Evolutionary conservation across 1,140 invertebrate genomes (phyloP).

Genomic region (Pseudomyrmex dendroicus): DNA sequence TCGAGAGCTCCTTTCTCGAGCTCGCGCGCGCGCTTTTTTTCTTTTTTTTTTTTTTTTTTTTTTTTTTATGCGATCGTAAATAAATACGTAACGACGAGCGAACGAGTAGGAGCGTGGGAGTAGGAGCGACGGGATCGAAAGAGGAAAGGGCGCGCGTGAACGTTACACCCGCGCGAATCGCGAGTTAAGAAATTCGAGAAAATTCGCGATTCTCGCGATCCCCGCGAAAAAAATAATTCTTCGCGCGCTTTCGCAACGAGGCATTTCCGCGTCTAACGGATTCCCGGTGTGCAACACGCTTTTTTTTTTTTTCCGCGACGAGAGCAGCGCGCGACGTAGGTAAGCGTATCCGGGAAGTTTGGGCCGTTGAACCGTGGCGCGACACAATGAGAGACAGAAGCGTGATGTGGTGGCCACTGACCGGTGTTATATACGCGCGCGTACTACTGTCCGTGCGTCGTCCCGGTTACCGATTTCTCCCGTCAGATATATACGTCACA

Average conservation of each 20-base stretch:
- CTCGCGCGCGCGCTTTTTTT: not conserved
- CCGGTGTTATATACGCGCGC: slow-evolving; percentile 8
- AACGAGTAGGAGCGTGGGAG: not conserved
- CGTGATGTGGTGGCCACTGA: slow-evolving; percentile 63
- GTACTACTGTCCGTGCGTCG: not conserved
- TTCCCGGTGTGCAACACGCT: slow-evolving; percentile 6
- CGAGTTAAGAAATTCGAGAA: not conserved
- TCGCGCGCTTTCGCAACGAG: not conserved
- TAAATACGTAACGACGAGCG: slow-evolving; percentile 22
- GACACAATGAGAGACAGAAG: slow-evolving; percentile 64
- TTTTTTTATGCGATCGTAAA: slow-evolving; percentile 39
- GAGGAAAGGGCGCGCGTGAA: not conserved
- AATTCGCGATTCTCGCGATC: not conserved
- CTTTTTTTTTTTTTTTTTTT: not conserved
- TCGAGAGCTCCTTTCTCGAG: not conserved
- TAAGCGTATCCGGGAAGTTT: slow-evolving; percentile 83
- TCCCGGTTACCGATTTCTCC: slow-evolving; percentile 60
- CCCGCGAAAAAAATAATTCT: too few species aligned
- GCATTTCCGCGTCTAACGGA: not conserved
- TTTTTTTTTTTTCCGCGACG: slow-evolving; percentile 44
- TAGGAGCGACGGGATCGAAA: not conserved
- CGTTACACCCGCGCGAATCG: not conserved
- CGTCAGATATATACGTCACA: slow-evolving; percentile 36
- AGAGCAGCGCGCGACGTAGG: slow-evolving; percentile 60
- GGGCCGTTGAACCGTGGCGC: slow-evolving; percentile 81